Percentiles rank a stretch among this genome's conserved stretches.
phyloP scores from a whole-genome alignment of 2,113 vertebrate genomes.

The Clarias macrocephalus region DNA sequence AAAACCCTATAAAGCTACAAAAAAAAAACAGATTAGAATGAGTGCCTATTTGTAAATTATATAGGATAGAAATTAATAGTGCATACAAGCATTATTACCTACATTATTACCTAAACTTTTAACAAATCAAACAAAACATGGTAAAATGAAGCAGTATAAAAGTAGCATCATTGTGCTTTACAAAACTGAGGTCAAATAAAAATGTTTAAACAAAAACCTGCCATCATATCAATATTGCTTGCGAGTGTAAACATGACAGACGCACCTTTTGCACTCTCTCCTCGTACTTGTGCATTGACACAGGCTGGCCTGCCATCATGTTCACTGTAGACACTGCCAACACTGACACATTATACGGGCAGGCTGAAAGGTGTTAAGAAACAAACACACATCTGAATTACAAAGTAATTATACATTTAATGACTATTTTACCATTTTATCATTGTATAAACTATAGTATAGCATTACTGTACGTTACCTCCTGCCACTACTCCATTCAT shows the following conservation, averaged over 20 bases:
- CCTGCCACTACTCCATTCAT: not conserved
- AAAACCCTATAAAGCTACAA: not conserved
- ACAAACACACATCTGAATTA: not conserved
- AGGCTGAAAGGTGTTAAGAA: slow-evolving; percentile 9
- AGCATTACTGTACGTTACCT: not conserved
- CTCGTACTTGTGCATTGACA: slow-evolving; percentile 54
- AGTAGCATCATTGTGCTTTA: not conserved
- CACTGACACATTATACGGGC: slow-evolving; percentile 53
- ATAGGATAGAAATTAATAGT: too few relatives aligned
- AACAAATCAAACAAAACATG: not conserved
- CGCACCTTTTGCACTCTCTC: slow-evolving; percentile 52
- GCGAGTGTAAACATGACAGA: not conserved
- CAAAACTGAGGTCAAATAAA: not conserved
- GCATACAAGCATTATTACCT: not conserved
- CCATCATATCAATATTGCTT: not conserved
- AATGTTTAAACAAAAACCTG: not conserved
- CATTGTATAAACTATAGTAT: not conserved
- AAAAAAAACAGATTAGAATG: not conserved
- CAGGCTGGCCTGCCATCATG: slow-evolving; percentile 59
- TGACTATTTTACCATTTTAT: not conserved
- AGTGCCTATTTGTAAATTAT: not conserved
- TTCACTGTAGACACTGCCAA: slow-evolving; percentile 40
- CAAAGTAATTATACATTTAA: not conserved
- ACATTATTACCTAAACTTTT: not conserved
- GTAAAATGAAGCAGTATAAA: not conserved